phyloP scores from a whole-genome alignment of 23 tunicate genomes.

The Botrylloides violaceus region DNA sequence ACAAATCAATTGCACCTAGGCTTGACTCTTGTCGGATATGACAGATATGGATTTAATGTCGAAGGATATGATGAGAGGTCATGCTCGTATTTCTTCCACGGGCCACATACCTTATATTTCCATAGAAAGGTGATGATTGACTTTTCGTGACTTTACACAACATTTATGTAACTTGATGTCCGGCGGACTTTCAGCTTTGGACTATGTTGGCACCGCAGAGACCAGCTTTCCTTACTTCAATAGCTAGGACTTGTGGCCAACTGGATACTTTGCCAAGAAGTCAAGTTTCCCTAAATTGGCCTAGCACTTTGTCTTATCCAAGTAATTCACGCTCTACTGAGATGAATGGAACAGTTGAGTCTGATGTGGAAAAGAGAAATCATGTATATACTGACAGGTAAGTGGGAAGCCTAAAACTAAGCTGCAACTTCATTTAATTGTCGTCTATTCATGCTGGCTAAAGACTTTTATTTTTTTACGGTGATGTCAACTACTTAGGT shows the following conservation, averaged over 20 bases:
- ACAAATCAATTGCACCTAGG: slow-evolving; percentile 25
- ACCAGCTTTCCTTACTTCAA: slow-evolving; percentile 32
- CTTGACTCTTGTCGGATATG: slow-evolving; percentile 54
- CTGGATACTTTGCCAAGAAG: slow-evolving; percentile 22
- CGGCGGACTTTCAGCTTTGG: slow-evolving; percentile 41
- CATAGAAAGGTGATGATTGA: slow-evolving; percentile 29
- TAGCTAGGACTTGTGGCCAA: slow-evolving; percentile 41
- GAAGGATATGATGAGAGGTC: slow-evolving; percentile 31
- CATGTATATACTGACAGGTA: slow-evolving; percentile 10
- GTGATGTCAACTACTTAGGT: no score
- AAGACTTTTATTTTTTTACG: no score
- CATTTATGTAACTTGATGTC: background rate
- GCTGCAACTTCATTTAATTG: no score
- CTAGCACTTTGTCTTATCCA: background rate
- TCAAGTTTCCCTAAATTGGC: slow-evolving; percentile 12
- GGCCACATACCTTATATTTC: slow-evolving; percentile 41
- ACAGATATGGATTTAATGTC: slow-evolving; percentile 64
- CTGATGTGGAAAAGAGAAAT: background rate
- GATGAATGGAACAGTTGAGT: background rate
- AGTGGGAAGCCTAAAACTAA: no score
- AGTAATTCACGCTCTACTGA: background rate
- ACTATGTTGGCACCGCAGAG: slow-evolving; percentile 51
- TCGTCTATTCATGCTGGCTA: no score
- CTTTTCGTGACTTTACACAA: background rate
- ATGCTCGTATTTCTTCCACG: slow-evolving; percentile 56